Evolutionary conservation across 1,140 invertebrate species (phyloP), one percentile per base, ranked within the genome.

Genomic region (Penaeus vannamei): DNA sequence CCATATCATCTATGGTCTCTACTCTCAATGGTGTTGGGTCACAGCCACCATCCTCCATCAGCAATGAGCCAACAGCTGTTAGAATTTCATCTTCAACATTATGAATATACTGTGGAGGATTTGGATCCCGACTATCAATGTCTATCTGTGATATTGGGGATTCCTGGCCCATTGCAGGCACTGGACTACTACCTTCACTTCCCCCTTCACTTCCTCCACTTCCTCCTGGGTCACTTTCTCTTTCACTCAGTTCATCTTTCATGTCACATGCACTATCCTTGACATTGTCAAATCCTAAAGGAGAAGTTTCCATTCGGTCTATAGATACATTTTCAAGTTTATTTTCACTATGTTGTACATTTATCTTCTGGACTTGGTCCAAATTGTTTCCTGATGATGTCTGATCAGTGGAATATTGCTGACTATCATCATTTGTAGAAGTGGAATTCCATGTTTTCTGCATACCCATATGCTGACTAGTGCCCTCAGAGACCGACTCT

Each of bases 401-500:
- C 0, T 53, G 53, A 53, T 53, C 53, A 53, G 53, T 53, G 53
- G 53, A 53, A 17, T 53, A 53, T 53, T 53, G 53, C 53, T 53
- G 53, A 53, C 53, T 53, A 53, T 53, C 53, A 53, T 53, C 53
- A 53, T 53, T 53, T 53, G 53, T 81, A 59, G 42, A 23, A 53
- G 36, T 26, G 36, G 32, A 32, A 20, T 53, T 60, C 17, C 79
- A 19, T 17, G 19, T 53, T 42, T 81, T 81, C 53, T 82, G 53
- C 32, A 26, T 72, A 72, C 32, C 36, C 1, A 42, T 42, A 42
- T 42, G 66, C 2, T 72, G n/a, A 26, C 32, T 72, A n/a, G 72
- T 64, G 79, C 80, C 36, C 42, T 87, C 86, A n/a, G 85, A 86
- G 1, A 84, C 72, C 20, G 85, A 87, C 64, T 90, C 90, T 69